Evolutionary conservation across 2,797 vertebrate genomes (phyloP), one percentile per base, ranked within the genome.

Genomic region (Orestias chungarensis): DNA sequence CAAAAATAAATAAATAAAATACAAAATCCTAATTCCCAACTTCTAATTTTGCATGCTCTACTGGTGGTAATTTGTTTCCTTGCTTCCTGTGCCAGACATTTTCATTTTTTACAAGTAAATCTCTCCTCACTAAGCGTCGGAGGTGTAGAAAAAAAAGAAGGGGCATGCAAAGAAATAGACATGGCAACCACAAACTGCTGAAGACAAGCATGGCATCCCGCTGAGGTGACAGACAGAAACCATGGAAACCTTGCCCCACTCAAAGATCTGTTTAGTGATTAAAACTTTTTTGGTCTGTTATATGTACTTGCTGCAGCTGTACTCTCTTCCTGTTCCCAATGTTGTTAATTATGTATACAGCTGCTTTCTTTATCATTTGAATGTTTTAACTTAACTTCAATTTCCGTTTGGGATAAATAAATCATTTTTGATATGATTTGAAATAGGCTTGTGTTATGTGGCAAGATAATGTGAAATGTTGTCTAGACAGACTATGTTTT

Each of bases 221-320:
- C 80, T 72, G 79, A 76, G 81, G 77, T 66, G 80, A 85, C 78
- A 87, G 87, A 79, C 25, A 1, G 77, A 82, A 80, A 71, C 81
- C 69, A 79, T 73, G 68, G 80, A 68, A 74, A 82, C 82, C 54
- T 17, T 29, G n/a, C 64, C 76, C 65, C 47, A 9, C 59, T 77
- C 55, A 69, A 43, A 74, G 70, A 75, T 75, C 64, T 50, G 61
- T 44, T 66, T 42, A 71, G 72, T 6, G 9, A 74, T 59, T 77
- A 25, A 0, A 67, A 42, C 15, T 44, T 47, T 68, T 57, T n/a
- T 18, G 55, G 15, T 38, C 10, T 46, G 54, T 44, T 66, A 27
- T 57, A 20, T n/a, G 12, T 25, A 11, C 52, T 49, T 2, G 14
- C 40, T 46, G 61, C 57, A 61, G 62, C 69, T 4, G 1, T 62